Evolutionary conservation across 2,113 vertebrate species (phyloP), one percentile per base, ranked within the genome.

Genomic region (Corythaeola cristata): DNA sequence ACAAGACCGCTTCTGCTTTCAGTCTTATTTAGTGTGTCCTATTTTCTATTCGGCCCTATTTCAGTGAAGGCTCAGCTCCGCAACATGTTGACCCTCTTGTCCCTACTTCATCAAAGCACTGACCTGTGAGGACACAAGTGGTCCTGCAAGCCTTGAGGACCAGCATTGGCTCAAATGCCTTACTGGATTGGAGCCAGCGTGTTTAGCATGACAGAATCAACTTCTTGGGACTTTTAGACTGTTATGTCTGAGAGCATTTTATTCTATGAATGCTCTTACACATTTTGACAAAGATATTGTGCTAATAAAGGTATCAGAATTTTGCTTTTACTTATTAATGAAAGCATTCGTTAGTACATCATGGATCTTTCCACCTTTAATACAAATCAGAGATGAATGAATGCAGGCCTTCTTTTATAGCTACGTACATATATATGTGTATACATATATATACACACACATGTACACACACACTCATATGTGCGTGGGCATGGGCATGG

Each of bases 401-500:
- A 77, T 15, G 9, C 10, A 45, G 22, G 13, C 8, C 16, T 17
- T 49, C 10, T 66, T 64, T 74, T 35, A 33, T 16, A 49, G 13
- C 5, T 59, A 26, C 12, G 16, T 33, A 66, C 6, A 18, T 32
- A 26, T 15, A 15, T 35, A 6, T 12, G 11, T 32, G 10, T 5
- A 5, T 3, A 27, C 10, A 15, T 3, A 64, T 6, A 7, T 2
- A 24, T 6, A 18, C 6, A 23, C 8, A 23, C 8, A 67, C 7
- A 6, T 1, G 3, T 5, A 28, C 4, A 52, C 15, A 56, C 21
- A 72, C 12, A 32, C 9, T 4, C 28, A 11, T 19, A 14, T 9
- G 7, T 17, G 4, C 1, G 3, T 14, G 11, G 14, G 6, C 3
- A 18, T 0, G 1, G 37, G 45, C 21, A 15, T 9, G 35, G 13